These are phyloP conservation scores for Saxidomus purpurata DNA, from an alignment of 1,140 invertebrate genomes.

Conservation along the genomic window DNA sequence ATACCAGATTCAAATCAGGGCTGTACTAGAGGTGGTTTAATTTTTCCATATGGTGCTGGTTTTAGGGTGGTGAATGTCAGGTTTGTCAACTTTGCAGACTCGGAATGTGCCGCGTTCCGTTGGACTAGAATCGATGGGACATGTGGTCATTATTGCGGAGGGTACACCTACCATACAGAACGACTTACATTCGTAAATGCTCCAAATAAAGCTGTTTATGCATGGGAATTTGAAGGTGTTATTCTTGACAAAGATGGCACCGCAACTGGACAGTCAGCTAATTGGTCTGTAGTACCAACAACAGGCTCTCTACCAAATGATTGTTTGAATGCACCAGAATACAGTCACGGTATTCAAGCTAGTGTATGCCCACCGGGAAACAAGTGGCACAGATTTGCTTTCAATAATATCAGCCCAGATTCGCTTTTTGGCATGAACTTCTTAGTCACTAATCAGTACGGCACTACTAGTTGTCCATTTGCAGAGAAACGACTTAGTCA, in stretches of 20 bases:
- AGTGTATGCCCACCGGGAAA: slow-evolving; percentile 74
- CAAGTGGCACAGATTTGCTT: slow-evolving; percentile 80
- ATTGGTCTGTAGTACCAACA: slow-evolving; percentile 69
- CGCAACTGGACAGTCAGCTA: slow-evolving; percentile 43
- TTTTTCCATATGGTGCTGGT: slow-evolving; percentile 78
- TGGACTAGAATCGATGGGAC: slow-evolving; percentile 77
- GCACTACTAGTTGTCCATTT: slow-evolving; percentile 66
- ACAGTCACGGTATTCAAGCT: slow-evolving; percentile 64
- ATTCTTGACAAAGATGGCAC: slow-evolving; percentile 78
- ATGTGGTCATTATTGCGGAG: slow-evolving; percentile 77
- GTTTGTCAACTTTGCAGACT: slow-evolving; percentile 78
- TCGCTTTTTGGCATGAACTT: slow-evolving; percentile 75
- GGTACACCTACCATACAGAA: slow-evolving; percentile 69
- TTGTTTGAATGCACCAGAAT: slow-evolving; percentile 60
- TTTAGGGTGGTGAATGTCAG: slow-evolving; percentile 69
- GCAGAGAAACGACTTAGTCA: slow-evolving; percentile 77
- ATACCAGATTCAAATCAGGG: slow-evolving; percentile 54
- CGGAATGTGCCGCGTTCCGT: slow-evolving; percentile 67
- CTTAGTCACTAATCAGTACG: slow-evolving; percentile 74
- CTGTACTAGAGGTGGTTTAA: slow-evolving; percentile 75
- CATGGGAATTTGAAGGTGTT: slow-evolving; percentile 78
- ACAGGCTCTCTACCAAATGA: slow-evolving; percentile 71
- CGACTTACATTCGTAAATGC: slow-evolving; percentile 74
- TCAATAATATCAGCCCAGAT: slow-evolving; percentile 75
- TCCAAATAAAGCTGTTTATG: slow-evolving; percentile 72